Evolutionary conservation across 2,888 invertebrate genomes (phyloP).

Genomic region (Nomada hirtipes): DNA sequence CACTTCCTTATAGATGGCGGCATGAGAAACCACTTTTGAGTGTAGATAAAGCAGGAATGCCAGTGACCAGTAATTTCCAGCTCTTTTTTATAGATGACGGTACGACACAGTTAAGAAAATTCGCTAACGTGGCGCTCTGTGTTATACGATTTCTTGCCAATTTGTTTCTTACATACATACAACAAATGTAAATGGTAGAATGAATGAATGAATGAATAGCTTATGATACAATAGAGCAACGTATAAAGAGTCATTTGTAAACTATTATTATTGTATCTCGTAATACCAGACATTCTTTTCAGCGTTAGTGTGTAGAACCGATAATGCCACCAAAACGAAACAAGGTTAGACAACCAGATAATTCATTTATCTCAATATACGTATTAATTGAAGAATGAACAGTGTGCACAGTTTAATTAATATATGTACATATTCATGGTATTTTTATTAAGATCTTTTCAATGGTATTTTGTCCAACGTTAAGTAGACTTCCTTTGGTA

Average conservation of each 20-base stretch:
- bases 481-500: neutral
- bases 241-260: neutral
- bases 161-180: too few species aligned
- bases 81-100: too few species aligned
- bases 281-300: conserved; percentile 32
- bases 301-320: conserved; percentile 29
- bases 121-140: too few species aligned
- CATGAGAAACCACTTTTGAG: too few species aligned
- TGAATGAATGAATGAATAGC: neutral
- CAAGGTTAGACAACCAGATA: conserved; percentile 68
- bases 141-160: too few species aligned
- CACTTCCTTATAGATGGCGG: too few species aligned
- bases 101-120: too few species aligned
- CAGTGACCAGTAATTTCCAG: too few species aligned
- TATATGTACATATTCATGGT: neutral
- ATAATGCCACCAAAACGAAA: conserved; percentile 77
- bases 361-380: conserved; percentile 7
- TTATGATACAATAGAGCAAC: neutral
- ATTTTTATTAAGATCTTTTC: conserved; percentile 7
- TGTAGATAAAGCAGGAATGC: too few species aligned
- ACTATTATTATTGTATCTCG: neutral
- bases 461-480: neutral
- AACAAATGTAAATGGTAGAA: too few species aligned
- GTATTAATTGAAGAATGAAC: neutral
- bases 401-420: neutral